Evolutionary conservation across 2,797 vertebrate species (phyloP), one percentile per base, ranked within the genome.

Genomic region (Tadarida brasiliensis): DNA sequence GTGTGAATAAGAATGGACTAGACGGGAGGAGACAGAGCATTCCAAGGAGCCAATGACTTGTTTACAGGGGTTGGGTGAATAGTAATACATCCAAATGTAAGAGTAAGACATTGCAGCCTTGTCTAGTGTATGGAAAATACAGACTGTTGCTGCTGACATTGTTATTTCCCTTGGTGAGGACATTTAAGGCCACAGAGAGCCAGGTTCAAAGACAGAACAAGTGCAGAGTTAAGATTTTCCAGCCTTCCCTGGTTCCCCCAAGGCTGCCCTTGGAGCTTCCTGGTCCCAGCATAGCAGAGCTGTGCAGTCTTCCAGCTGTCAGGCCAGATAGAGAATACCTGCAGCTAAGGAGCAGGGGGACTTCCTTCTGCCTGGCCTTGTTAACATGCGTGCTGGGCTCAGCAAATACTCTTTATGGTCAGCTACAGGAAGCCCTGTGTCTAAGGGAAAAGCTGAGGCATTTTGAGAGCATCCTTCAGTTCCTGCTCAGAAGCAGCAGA

Each of bases 391-490:
- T 76, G 17, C 33, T 39, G 65, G 51, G 59, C 67, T 65, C n/a
- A 47, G 49, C 17, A 83, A 83, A 90, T 15, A 28, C 57, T n/a
- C 33, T 81, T 61, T 68, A 54, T 20, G 61, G 39, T 56, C n/a
- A 85, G 39, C 56, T 71, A 19, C 9, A 67, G 15, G 16, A 77
- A 83, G 65, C 12, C 8, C 9, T 7, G 2, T n/a, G 39, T 70
- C 39, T 93, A 67, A 65, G 30, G 54, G 39, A 71, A 67, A 73
- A 59, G 19, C 10, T 24, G 15, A 83, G 47, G 44, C 14, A 63
- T 63, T 90, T 83, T 56, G 57, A 68, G 61, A 94, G 24, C 65
- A 65, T 68, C 22, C n/a, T 94, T 92, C 65, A 90, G 20, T 87
- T 83, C 70, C 51, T 92, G 15, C 77, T 87, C 4, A 65, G 63